phyloP scores from a whole-genome alignment of 2,888 invertebrate species.

The Diarsia mendica region DNA sequence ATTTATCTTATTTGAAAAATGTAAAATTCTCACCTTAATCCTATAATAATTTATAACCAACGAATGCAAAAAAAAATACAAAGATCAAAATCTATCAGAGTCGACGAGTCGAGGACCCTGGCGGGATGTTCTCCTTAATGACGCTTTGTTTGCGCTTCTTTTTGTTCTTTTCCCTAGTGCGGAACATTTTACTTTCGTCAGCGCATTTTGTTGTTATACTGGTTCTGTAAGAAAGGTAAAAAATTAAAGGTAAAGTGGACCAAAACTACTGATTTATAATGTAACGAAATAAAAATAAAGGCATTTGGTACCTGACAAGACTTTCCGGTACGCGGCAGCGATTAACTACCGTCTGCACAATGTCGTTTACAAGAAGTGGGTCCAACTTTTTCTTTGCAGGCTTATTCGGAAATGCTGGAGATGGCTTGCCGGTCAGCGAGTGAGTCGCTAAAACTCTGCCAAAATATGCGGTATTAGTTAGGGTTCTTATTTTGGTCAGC shows the following conservation, averaged over 20 bases:
- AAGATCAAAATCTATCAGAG: conserved; percentile 61
- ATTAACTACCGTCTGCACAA: conserved; percentile 87
- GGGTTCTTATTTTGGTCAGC: not conserved
- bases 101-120: conserved; percentile 52
- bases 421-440: conserved; percentile 90
- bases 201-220: conserved; percentile 92
- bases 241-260: not conserved
- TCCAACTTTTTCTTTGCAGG: conserved; percentile 85
- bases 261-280: not conserved
- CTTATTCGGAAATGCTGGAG: conserved; percentile 86
- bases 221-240: conserved; percentile 74
- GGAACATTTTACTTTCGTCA: conserved; percentile 91
- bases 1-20: not conserved
- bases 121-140: conserved; percentile 71
- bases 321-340: conserved; percentile 77
- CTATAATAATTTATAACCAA: not conserved
- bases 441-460: conserved; percentile 88
- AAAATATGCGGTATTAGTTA: conserved; percentile 22
- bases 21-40: conserved; percentile 15
- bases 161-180: conserved; percentile 74
- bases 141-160: conserved; percentile 64
- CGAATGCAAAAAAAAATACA: no score
- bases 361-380: conserved; percentile 85
- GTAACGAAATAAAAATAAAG: not conserved
- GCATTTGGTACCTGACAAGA: conserved; percentile 73